Base-by-base conservation (phyloP, 30 jellyfish, hydroid and myxozoan genomes). In the Sanderia malayensis region DNA sequence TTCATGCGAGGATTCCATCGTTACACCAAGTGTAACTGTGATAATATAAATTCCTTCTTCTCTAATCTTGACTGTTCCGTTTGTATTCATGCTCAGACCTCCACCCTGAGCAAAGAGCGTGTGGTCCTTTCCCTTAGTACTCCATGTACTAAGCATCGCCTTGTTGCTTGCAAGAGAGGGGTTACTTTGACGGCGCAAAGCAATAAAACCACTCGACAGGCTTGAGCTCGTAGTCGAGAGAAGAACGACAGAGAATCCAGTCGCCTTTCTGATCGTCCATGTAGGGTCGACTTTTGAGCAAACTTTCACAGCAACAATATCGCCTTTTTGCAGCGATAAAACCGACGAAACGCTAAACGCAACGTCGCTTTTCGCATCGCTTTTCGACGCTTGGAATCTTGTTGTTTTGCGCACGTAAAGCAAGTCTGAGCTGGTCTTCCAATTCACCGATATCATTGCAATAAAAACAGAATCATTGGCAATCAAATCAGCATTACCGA, bases 241-340 rank as follows among this genome's bases (percentile, higher is more conserved):
- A 7, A 81, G 80, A 17, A 81, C 69, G 31, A 61, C 71, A 18
- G 93, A 68, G 30, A 81, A 57, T 41, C 85, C 93, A 19, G 79
- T 81, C 46, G 73, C 76, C 49, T 70, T 69, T 45, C 93, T 65
- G 28, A 81, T 69, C 27, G 44, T 61, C 82, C 82, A 81, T n/a
- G 22, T 11, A 18, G 84, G 46, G 46, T 81, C 93, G 27, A 70
- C 24, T 44, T 41, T 70, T 7, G 93, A 81, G 37, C 80, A 81
- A 24, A 69, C 80, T 63, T 81, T 81, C 0, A 81, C 64, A 20
- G 93, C 46, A 15, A 81, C 76, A 4, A 47, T 61, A 18, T 81
- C 88, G 18, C 59, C 62, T 24, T 64, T 46, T 19, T 63, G 58
- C 18, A 76, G 73, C 23, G 19, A 9, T 22, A 76, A 30, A 18